Conservation (phyloP, 2,113 vertebrate genomes). For the Petrocephalus zakoni region DNA sequence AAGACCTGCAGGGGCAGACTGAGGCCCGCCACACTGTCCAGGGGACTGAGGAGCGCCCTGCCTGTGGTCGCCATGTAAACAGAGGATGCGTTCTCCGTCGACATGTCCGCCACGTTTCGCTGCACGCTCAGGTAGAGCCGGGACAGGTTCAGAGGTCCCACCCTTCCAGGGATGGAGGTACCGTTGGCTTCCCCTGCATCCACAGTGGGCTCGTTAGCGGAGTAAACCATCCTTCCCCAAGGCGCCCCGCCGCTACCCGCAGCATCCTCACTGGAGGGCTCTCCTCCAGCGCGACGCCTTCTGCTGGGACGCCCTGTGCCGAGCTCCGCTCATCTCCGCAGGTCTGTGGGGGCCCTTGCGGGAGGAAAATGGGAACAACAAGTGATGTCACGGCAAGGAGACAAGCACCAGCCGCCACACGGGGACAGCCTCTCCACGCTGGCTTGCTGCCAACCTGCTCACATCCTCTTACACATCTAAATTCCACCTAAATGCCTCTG, state of each 20-base stretch:
- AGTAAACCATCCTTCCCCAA: constrained; percentile 70
- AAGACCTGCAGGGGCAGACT: constrained; percentile 82
- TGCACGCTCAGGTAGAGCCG: constrained; percentile 30
- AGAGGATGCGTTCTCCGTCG: constrained; percentile 41
- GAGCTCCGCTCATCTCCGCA: constrained; percentile 19
- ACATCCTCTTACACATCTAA: not conserved
- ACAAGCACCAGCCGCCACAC: not conserved
- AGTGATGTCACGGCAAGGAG: not conserved
- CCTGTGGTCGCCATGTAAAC: constrained; percentile 51
- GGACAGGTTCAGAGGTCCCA: constrained; percentile 63
- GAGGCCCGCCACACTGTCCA: constrained; percentile 61
- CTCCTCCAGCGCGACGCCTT: constrained; percentile 19
- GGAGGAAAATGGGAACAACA: not conserved
- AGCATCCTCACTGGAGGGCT: constrained; percentile 41
- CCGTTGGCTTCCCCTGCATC: constrained; percentile 61
- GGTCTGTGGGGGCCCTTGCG: constrained; percentile 19
- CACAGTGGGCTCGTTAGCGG: constrained; percentile 57
- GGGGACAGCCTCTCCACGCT: not conserved
- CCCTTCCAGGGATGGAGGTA: constrained; percentile 48
- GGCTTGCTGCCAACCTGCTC: not conserved
- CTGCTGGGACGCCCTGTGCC: not conserved
- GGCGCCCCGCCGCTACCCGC: constrained; percentile 4
- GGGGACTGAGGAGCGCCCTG: constrained; percentile 46
- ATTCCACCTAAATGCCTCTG: not conserved
- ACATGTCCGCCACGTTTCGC: constrained; percentile 42